A percentile compares a stretch with the other conserved stretches of the same genome.
These are phyloP conservation scores for Clitarchus hookeri DNA, from an alignment of 2,888 invertebrate genomes.

Conservation along the genomic window DNA sequence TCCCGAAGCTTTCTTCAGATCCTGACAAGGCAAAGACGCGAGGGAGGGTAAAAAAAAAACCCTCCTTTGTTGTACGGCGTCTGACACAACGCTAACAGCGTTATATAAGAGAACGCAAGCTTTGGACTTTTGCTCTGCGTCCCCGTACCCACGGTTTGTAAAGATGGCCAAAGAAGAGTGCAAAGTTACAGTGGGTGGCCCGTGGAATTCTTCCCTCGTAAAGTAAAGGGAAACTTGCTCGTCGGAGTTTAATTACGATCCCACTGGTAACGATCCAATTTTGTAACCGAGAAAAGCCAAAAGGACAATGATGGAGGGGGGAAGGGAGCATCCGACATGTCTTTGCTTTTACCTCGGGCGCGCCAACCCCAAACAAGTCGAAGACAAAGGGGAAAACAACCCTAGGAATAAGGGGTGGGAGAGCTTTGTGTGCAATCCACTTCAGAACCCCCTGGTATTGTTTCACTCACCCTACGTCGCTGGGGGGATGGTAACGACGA, in stretches of 20 bases:
- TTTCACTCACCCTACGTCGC: not conserved
- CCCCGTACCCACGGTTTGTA: no score
- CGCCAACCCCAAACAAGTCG: not conserved
- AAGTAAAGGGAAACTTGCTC: not conserved
- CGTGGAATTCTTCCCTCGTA: not conserved
- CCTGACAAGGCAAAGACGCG: no score
- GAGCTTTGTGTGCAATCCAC: not conserved
- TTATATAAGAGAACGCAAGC: not conserved
- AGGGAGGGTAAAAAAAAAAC: no score
- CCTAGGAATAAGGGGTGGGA: not conserved
- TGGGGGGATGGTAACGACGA: not conserved
- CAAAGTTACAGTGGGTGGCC: not conserved
- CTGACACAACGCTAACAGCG: not conserved
- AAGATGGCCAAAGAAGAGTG: not conserved
- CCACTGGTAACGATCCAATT: not conserved
- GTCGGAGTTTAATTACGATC: not conserved
- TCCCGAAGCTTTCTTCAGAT: not conserved
- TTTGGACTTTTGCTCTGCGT: not conserved
- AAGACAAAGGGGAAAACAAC: constrained; percentile 11
- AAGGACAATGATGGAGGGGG: not conserved
- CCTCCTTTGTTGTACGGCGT: not conserved
- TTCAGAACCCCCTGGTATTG: constrained; percentile 12
- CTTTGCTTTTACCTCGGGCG: constrained; percentile 14
- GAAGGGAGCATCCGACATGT: not conserved
- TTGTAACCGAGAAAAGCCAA: not conserved